Evolutionary conservation across 2,888 invertebrate species (phyloP), one percentile per base, ranked within the genome.

Genomic region (Ornithoptera alexandrae): DNA sequence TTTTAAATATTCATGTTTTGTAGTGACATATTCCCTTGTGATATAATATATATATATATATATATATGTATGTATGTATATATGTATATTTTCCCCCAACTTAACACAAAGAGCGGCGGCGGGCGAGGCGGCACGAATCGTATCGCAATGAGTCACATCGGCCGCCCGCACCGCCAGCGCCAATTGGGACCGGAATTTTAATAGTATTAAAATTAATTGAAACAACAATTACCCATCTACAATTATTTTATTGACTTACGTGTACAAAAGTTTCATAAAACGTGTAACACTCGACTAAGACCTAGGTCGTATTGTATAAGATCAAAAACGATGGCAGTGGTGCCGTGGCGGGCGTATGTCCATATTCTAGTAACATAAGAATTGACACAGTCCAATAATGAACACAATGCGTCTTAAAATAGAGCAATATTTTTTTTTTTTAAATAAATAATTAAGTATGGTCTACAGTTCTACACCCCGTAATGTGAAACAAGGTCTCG

Each of bases 311-410:
- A 81, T 80, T 75, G 82, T 75, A 79, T 76, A 72, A 10, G 67
- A 71, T 72, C 75, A 75, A 78, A 77, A 74, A 80, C 80, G 85
- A 81, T 86, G 89, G 89, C 89, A 90, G 90, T 90, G 87, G 39
- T 81, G 84, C 85, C 78, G 87, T 87, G 89, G 87, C 84, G 91
- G 92, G 85, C 92, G 84, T 92, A 94, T 94, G 94, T 93, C 92
- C 87, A 93, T 85, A 94, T 94, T 94, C 94, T 94, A 94, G 93
- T 89, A 92, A 87, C 84, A 93, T 89, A 93, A 94, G 94, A 94
- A 94, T 93, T 93, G 94, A 94, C 94, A 93, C 94, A 94, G 93
- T 94, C 94, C 92, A 89, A 83, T 90, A 88, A 86, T 83, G 83
- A 89, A 89, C 86, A 87, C 83, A 89, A 86, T 88, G 89, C 81